These are phyloP conservation scores for Mellilla xanthometata DNA, from an alignment of 2,888 invertebrate genomes.

Conservation along the genomic window DNA sequence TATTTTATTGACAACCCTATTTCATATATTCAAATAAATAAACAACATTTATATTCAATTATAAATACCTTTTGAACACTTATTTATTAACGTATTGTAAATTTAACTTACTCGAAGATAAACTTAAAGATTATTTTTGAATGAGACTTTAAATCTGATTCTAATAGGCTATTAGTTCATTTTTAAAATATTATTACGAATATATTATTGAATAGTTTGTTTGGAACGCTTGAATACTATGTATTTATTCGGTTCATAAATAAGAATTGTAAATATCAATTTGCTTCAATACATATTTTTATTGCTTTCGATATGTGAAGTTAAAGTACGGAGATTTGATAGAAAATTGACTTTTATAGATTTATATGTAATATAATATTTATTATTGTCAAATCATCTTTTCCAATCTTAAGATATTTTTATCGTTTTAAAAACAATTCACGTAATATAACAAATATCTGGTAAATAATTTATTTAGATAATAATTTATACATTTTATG, in stretches of 20 bases:
- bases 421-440: conserved; percentile 4
- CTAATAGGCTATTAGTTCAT: no score
- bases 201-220: no score
- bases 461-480: not conserved
- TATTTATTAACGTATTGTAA: no score
- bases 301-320: conserved; percentile 49
- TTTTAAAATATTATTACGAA: no score
- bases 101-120: no score
- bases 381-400: conserved; percentile 35
- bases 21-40: not conserved
- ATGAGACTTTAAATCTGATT: no score
- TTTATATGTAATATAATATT: conserved; percentile 25
- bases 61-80: no score
- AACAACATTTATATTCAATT: no score
- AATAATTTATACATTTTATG: not conserved
- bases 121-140: no score
- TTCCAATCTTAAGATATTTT: conserved; percentile 25
- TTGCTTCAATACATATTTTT: conserved; percentile 34
- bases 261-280: conserved; percentile 32
- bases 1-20: conserved; percentile 17
- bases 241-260: conserved; percentile 4
- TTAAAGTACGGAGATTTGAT: conserved; percentile 28
- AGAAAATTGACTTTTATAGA: conserved; percentile 27
- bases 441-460: not conserved
- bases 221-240: not conserved